Base-by-base conservation (phyloP, 1,140 invertebrate genomes). In the Neodiprion lecontei region DNA sequence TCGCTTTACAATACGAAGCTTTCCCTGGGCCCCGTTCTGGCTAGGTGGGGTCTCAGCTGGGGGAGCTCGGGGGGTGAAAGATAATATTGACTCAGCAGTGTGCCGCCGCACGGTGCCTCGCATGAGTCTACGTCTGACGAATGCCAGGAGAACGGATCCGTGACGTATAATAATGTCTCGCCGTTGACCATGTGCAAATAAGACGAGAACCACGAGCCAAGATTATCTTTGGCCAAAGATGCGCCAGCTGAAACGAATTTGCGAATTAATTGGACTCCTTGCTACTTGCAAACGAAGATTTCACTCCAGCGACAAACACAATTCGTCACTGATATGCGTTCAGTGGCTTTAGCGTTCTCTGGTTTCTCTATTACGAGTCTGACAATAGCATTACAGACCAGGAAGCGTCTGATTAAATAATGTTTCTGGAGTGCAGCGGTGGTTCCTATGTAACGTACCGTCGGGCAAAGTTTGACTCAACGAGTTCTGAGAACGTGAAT, bases 51-150 rank as follows among this genome's bases (percentile, higher is more conserved):
- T 48, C 71, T 71, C 48, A 48, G 9, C 17, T 7, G 70, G n/a
- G 70, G 71, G 11, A 11, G 49, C 3, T 14, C 17, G 2, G 7
- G 48, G 78, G 77, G 79, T 79, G 81, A 83, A 82, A 80, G 76
- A 83, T 81, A 83, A 83, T 82, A 83, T 83, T 83, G 80, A 81
- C 82, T 81, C 80, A 83, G 81, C 79, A 79, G 79, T 77, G 73
- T 78, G 78, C 74, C 23, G 10, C 67, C 11, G 23, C 17, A 65
- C 17, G 12, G 61, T 65, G 7, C 61, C 21, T 69, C 10, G 21
- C 67, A 11, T 23, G 67, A 23, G 67, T 74, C 72, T 71, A 72
- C 65, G 67, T 66, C 69, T 65, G 61, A 65, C 71, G 68, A 69
- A 69, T 69, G 11, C 53, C 53, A 17, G 28, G 53, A 9, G 53